These are phyloP conservation scores for Pissodes strobi DNA, from an alignment of 1,140 invertebrate genomes.

Conservation along the genomic window DNA sequence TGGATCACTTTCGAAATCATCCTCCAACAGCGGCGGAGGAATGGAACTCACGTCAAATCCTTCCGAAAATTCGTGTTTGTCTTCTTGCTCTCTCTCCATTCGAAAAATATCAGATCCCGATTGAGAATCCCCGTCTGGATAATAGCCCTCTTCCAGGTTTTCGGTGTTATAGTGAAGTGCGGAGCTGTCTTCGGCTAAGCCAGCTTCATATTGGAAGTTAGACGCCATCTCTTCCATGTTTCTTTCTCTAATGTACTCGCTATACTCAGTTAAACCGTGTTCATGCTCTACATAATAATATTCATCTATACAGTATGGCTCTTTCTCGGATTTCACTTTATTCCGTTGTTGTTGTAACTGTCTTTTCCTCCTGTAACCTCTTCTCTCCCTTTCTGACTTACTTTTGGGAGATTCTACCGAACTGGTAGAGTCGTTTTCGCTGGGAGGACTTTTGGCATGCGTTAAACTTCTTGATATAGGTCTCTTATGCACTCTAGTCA, in stretches of 20 bases:
- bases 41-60: constrained; percentile 70
- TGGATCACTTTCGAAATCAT: constrained; percentile 64
- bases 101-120: constrained; percentile 61
- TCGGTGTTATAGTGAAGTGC: constrained; percentile 47
- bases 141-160: constrained; percentile 62
- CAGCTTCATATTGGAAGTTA: constrained; percentile 51
- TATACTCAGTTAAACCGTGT: constrained; percentile 45
- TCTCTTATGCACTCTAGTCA: constrained; percentile 51
- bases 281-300: constrained; percentile 54
- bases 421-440: constrained; percentile 71
- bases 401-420: constrained; percentile 64
- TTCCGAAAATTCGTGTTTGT: constrained; percentile 56
- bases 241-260: constrained; percentile 46
- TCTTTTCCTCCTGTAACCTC: constrained; percentile 66
- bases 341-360: constrained; percentile 60
- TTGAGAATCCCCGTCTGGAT: constrained; percentile 68
- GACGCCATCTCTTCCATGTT: constrained; percentile 50
- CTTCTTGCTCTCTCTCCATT: constrained; percentile 62
- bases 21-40: constrained; percentile 67
- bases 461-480: constrained; percentile 48
- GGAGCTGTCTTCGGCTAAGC: constrained; percentile 59
- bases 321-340: constrained; percentile 41
- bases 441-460: constrained; percentile 66
- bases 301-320: constrained; percentile 49
- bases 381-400: constrained; percentile 63